Evolutionary conservation across 2,888 invertebrate genomes (phyloP), one percentile per base, ranked within the genome.

Genomic region (Nebria salina): DNA sequence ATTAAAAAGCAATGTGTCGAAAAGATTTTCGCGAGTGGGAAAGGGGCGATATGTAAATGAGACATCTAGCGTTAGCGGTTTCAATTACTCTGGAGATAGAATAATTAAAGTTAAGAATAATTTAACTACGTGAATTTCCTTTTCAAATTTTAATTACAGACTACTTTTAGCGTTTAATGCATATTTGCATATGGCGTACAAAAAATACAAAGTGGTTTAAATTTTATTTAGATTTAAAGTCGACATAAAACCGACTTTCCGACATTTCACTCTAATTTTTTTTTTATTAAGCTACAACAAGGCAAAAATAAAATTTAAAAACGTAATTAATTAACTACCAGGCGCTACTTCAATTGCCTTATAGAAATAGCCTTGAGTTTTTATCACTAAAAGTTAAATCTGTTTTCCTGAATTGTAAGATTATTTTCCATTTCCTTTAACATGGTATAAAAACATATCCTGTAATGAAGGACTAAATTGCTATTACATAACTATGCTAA

Each of bases 21-120:
- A 54, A 13, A 54, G 54, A 13, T 34, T 34, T 34, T 34, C 4
- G 11, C 4, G 11, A 11, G 54, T 54, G 11, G 13, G 54, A 66
- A 15, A 26, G 70, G 25, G 70, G 11, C 26, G 70, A 20, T 70
- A 70, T 70, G 70, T 26, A 70, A 70, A 70, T 70, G 70, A 20
- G 70, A 70, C 20, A 70, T 70, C 9, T 34, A 70, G 4, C 54
- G 54, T 70, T 70, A 70, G 25, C 70, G 70, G 70, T 70, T 70
- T 70, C 70, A 70, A 70, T 70, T 70, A 70, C 70, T 25, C 34
- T 11, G 11, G 25, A 70, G 25, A 26, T 9, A 70, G 70, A 26
- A 34, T 70, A 20, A 70, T 70, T 70, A 25, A 25, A 68, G 20
- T 68, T 70, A 70, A 20, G 20, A 70, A 70, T 70, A 26, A 70